A percentile compares a stretch with the other conserved stretches of the same genome.
phyloP scores from a whole-genome alignment of 1,140 invertebrate species.

The Papilio xuthus region DNA sequence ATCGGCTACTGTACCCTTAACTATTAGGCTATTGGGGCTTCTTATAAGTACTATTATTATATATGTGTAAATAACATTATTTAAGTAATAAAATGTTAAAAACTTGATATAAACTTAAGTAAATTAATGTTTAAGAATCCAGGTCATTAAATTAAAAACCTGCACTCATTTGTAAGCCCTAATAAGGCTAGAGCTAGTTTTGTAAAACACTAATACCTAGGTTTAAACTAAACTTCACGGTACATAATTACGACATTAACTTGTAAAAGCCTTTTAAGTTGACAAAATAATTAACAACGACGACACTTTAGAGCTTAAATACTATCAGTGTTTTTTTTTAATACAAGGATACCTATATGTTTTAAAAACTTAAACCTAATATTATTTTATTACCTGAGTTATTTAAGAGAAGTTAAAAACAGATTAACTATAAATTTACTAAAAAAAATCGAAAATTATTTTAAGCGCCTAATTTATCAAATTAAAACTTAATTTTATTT shows the following conservation, averaged over 20 bases:
- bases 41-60: neutral
- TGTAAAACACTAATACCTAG: constrained; percentile 21
- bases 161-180: constrained; percentile 12
- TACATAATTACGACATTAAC: constrained; percentile 33
- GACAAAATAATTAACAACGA: constrained; percentile 22
- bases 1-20: neutral
- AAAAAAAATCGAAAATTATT: too few species aligned
- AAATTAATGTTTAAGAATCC: constrained; percentile 14
- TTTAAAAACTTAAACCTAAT: too few species aligned
- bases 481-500: too few species aligned
- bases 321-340: neutral
- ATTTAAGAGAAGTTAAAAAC: too few species aligned
- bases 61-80: neutral
- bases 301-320: neutral
- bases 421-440: too few species aligned
- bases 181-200: constrained; percentile 28
- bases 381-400: too few species aligned
- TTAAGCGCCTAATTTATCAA: too few species aligned
- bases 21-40: neutral
- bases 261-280: constrained; percentile 23
- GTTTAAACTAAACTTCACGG: constrained; percentile 15
- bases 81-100: neutral
- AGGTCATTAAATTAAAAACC: constrained; percentile 29
- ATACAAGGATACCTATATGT: too few species aligned
- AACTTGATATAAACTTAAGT: constrained; percentile 10